phyloP scores from a whole-genome alignment of 1,140 invertebrate species.

The Neotoxoptera formosana region DNA sequence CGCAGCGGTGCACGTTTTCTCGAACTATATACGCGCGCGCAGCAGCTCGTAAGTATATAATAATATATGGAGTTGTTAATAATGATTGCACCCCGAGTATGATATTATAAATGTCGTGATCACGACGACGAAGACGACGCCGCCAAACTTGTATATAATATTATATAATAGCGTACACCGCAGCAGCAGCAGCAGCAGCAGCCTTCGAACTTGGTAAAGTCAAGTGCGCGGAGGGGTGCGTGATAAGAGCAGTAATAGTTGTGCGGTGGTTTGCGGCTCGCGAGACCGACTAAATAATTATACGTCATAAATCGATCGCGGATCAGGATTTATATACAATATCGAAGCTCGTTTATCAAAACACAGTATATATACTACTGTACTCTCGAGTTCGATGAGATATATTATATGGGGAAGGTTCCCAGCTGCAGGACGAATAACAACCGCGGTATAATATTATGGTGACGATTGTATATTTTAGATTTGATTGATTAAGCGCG shows the following conservation, averaged over 20 bases:
- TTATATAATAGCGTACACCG: too few relatives aligned
- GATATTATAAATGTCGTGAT: constrained; percentile 36
- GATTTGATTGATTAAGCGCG: too few relatives aligned
- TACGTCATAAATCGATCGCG: constrained; percentile 34
- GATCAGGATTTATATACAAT: not conserved
- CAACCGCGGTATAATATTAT: not conserved
- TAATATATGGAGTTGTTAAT: constrained; percentile 37
- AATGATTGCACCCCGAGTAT: constrained; percentile 28
- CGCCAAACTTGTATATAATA: constrained; percentile 2
- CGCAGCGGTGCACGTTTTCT: constrained; percentile 30
- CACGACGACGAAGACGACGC: not conserved
- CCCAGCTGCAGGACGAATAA: too few relatives aligned
- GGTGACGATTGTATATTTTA: not conserved
- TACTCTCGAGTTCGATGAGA: not conserved
- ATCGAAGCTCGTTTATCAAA: constrained; percentile 24
- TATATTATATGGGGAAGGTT: not conserved
- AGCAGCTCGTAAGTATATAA: not conserved
- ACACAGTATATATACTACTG: too few relatives aligned
- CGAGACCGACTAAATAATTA: constrained; percentile 18
- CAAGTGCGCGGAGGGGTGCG: not conserved
- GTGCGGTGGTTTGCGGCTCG: not conserved
- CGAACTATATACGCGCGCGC: not conserved
- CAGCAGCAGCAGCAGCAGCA: not conserved
- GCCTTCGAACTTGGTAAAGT: constrained; percentile 30
- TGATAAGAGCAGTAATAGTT: constrained; percentile 8